phyloP scores from a whole-genome alignment of 2,888 invertebrate species.

The Toxonevra muliebris region DNA sequence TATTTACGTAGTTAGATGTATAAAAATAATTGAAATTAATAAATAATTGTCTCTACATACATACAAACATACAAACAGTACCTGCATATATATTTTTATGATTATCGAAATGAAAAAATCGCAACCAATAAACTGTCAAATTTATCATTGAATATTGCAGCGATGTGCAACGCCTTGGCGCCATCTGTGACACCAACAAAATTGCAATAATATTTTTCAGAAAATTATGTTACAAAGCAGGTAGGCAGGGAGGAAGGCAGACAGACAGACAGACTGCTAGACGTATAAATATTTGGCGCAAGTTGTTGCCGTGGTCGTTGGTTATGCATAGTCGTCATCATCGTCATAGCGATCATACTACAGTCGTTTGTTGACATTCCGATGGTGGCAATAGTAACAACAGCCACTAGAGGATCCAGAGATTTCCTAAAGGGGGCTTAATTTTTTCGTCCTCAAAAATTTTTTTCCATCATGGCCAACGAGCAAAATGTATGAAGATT shows the following conservation, averaged over 20 bases:
- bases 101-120: constrained; percentile 21
- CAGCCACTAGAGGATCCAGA: too few relatives aligned
- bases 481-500: too few relatives aligned
- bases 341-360: neutral
- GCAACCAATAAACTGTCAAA: constrained; percentile 57
- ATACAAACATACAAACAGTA: too few relatives aligned
- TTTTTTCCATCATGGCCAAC: too few relatives aligned
- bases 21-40: too few relatives aligned
- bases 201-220: constrained; percentile 54
- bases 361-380: constrained; percentile 29
- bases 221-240: constrained; percentile 41
- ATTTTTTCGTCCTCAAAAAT: too few relatives aligned
- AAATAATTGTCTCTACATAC: too few relatives aligned
- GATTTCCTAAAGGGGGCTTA: too few relatives aligned
- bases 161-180: constrained; percentile 55
- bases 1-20: too few relatives aligned
- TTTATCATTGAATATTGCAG: constrained; percentile 55
- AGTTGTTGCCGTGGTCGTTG: neutral
- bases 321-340: neutral
- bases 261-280: too few relatives aligned
- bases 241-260: neutral
- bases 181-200: constrained; percentile 56
- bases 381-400: constrained; percentile 16
- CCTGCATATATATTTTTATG: too few relatives aligned
- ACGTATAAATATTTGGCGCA: too few relatives aligned